Evolutionary conservation across 2,888 invertebrate species (phyloP).

Genomic region (Tetropium fuscum): DNA sequence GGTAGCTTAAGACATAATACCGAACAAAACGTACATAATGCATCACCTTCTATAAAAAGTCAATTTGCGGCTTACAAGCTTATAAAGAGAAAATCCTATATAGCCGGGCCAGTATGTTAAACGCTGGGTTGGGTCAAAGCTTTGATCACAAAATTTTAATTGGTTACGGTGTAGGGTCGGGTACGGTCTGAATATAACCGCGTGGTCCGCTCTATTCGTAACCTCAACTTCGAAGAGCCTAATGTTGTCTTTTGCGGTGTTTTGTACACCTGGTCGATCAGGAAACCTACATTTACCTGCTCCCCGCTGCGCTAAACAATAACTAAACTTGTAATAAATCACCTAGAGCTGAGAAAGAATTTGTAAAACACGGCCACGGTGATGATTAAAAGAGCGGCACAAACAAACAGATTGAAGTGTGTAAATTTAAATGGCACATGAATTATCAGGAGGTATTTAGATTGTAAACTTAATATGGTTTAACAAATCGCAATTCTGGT

Average conservation of each 20-base stretch:
- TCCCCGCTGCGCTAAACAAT: conserved; percentile 63
- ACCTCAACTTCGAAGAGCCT: conserved; percentile 29
- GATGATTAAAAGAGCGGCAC: conserved; percentile 64
- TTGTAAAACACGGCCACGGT: conserved; percentile 64
- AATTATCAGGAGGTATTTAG: conserved; percentile 13
- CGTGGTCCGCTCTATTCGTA: conserved; percentile 32
- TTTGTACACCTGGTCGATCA: conserved; percentile 50
- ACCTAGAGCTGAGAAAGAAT: conserved; percentile 63
- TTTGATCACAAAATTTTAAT: conserved; percentile 56
- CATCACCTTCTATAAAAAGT: conserved; percentile 49
- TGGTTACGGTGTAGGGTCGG: conserved; percentile 48
- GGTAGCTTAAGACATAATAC: conserved; percentile 44
- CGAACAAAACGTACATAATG: conserved; percentile 34
- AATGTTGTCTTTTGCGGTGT: conserved; percentile 43
- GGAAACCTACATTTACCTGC: conserved; percentile 54
- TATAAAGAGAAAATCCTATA: conserved; percentile 43
- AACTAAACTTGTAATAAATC: conserved; percentile 64
- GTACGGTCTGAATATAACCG: conserved; percentile 32
- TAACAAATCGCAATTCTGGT: background rate
- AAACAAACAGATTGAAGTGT: conserved; percentile 38
- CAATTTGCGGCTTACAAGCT: conserved; percentile 48
- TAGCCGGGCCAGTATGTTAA: conserved; percentile 47
- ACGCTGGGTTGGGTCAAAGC: conserved; percentile 50
- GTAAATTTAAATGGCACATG: conserved; percentile 19
- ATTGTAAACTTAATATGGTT: too few relatives aligned